These are phyloP conservation scores for Mormyrus proboscirostris DNA, from an alignment of 2,797 vertebrate genomes.

Conservation along the genomic window DNA sequence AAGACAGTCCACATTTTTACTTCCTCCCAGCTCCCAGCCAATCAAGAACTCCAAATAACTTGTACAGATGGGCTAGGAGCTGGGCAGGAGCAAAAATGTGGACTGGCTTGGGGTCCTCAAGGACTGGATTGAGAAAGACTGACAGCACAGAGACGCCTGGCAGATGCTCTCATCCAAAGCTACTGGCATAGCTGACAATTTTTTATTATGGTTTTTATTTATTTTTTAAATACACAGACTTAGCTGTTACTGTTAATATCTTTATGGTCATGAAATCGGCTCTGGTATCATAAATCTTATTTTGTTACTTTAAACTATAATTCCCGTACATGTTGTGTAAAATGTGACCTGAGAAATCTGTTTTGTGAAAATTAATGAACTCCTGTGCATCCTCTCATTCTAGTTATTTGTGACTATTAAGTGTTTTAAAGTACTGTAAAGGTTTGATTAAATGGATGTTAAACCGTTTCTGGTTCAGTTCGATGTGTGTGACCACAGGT, in stretches of 20 bases:
- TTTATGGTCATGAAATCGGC: constrained; percentile 28
- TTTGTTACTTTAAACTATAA: constrained; percentile 34
- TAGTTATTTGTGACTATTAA: neutral
- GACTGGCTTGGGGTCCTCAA: neutral
- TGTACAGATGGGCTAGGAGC: neutral
- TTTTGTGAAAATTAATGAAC: constrained; percentile 50
- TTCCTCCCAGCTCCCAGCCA: neutral
- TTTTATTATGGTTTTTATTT: constrained; percentile 13
- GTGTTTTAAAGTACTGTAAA: constrained; percentile 43
- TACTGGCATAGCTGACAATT: constrained; percentile 19
- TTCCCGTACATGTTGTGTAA: constrained; percentile 48
- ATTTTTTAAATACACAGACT: constrained; percentile 13
- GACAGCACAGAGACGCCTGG: neutral
- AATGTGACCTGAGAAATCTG: constrained; percentile 45
- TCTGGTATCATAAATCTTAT: constrained; percentile 43
- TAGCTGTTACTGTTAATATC: neutral
- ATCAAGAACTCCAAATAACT: neutral
- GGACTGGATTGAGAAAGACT: neutral
- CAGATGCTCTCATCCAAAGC: constrained; percentile 24
- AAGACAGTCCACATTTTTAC: neutral
- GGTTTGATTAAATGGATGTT: constrained; percentile 38
- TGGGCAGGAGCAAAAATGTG: neutral
- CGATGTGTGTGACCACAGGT: neutral
- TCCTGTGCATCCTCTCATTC: neutral
- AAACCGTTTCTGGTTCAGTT: constrained; percentile 20